Evolutionary conservation across 1,140 invertebrate genomes (phyloP), one percentile per base, ranked within the genome.

Genomic region (Pogonus chalceus): DNA sequence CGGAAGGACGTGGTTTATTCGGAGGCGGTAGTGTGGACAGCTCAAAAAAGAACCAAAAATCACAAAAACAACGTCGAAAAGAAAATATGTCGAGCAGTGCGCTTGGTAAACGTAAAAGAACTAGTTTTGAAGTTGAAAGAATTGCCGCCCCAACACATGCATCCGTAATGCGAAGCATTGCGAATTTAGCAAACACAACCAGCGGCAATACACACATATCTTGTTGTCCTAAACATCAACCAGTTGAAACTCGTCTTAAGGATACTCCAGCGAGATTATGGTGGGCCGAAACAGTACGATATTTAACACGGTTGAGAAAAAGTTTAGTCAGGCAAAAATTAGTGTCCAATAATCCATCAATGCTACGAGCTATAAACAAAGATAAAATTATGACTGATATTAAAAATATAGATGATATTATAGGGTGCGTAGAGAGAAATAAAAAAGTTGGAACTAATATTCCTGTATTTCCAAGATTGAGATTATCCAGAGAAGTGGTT

Each of bases 1-100:
- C 87, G 1, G 86, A 88, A 66, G 75, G 79, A 22, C 74, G 85
- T 52, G 85, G 85, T 0, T 66, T 89, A 49, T 89, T 88, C 63
- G 85, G 84, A 1, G 72, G 75, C 39, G 63, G 68, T 1, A 66
- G 60, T 14, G 60, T 59, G 2, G 64, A 54, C 51, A 60, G 52
- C 23, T 62, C 60, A 55, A 31, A 20, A 16, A 60, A 62, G 24
- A 58, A 60, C 55, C 58, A 3, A 56, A 64, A 59, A 53, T 58
- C 23, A 55, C 54, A 57, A 48, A 58, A 59, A 60, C 62, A 52
- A 59, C 62, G 54, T 55, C 49, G 49, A 20, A 20, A 60, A 48
- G 56, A 59, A 43, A 61, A 63, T 56, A 47, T 16, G 20, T 31
- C 55, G 16, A 58, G 23, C 35, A 48, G 21, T 22, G 50, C 20